A percentile compares a stretch with the other conserved stretches of the same genome.
Conservation (phyloP, 2,113 vertebrate genomes). For the Telmatochromis brachygnathus region DNA sequence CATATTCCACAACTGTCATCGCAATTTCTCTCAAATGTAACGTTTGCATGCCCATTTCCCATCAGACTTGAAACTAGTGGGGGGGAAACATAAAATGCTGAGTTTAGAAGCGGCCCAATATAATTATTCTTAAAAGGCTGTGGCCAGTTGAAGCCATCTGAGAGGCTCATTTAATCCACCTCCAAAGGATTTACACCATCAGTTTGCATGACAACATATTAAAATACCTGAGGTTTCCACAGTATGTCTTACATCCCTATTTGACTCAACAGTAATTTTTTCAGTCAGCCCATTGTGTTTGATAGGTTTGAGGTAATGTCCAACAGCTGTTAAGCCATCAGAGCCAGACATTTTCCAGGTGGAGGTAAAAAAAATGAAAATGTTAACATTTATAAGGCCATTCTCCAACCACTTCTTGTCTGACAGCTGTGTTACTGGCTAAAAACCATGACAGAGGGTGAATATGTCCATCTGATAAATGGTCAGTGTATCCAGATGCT, state of each 20-base stretch:
- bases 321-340: slow-evolving; percentile 18
- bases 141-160: background rate
- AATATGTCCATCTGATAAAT: slow-evolving; percentile 1
- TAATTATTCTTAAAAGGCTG: background rate
- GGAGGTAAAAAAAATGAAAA: slow-evolving; percentile 1
- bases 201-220: background rate
- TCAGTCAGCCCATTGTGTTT: background rate
- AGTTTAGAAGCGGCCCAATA: background rate
- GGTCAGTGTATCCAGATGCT: background rate
- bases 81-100: background rate
- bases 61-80: background rate
- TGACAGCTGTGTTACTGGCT: slow-evolving; percentile 15
- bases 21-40: background rate
- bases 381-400: slow-evolving; percentile 6
- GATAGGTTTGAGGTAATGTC: background rate
- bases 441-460: background rate
- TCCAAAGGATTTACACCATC: background rate
- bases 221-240: background rate
- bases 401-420: background rate
- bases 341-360: slow-evolving; percentile 6
- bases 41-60: background rate
- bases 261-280: background rate
- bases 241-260: background rate
- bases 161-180: background rate
- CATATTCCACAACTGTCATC: background rate